These are phyloP conservation scores for Pterocles burchelli DNA, from an alignment of 2,113 vertebrate species.

Conservation along the genomic window DNA sequence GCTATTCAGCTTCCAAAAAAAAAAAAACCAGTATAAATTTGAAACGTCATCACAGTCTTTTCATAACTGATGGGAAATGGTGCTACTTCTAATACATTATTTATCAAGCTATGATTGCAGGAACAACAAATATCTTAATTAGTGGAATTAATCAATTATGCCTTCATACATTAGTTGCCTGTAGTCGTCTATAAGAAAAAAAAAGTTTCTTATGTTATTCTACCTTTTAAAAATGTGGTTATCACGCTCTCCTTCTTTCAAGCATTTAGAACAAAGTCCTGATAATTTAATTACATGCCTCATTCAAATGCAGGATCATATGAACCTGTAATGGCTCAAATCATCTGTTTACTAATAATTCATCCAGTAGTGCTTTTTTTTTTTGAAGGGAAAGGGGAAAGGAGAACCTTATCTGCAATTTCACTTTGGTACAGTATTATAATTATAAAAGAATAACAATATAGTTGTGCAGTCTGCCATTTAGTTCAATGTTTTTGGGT, in stretches of 20 bases:
- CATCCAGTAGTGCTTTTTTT: conserved; percentile 34
- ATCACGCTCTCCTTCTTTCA: conserved; percentile 48
- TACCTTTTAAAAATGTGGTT: conserved; percentile 60
- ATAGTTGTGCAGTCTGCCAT: conserved; percentile 51
- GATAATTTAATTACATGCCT: conserved; percentile 69
- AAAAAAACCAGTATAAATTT: not conserved
- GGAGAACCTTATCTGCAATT: conserved; percentile 71
- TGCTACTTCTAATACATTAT: conserved; percentile 43
- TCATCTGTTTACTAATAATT: conserved; percentile 71
- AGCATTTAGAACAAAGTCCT: conserved; percentile 60
- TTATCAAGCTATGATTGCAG: conserved; percentile 45
- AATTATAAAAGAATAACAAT: conserved; percentile 73
- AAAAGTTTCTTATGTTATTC: conserved; percentile 38
- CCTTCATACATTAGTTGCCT: conserved; percentile 49
- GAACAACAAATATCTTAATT: conserved; percentile 69
- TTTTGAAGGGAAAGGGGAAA: conserved; percentile 14
- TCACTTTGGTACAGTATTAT: conserved; percentile 61
- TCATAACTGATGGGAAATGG: conserved; percentile 9
- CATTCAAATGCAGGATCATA: conserved; percentile 57
- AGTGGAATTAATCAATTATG: conserved; percentile 59
- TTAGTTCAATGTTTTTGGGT: conserved; percentile 69
- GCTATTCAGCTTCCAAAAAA: not conserved
- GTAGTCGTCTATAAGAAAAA: conserved; percentile 11
- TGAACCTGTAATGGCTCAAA: conserved; percentile 69
- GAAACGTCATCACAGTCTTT: conserved; percentile 9